Base-by-base conservation (phyloP, 2,888 invertebrate species). In the Ophraella communa region DNA sequence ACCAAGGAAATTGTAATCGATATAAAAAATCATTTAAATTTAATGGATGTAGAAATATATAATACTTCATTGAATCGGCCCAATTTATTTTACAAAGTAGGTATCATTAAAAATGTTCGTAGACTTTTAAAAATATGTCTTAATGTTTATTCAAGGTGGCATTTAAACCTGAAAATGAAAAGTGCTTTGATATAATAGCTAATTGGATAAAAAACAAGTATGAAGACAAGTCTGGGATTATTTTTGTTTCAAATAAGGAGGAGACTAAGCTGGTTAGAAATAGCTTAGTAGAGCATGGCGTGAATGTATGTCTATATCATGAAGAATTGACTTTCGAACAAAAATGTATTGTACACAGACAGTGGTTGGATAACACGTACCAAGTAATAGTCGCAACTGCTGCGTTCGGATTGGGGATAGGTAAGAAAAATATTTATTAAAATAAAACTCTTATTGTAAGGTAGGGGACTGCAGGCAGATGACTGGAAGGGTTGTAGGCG, bases 321-420 rank as follows among this genome's bases (percentile, higher is more conserved):
- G 95, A 94, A 0, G 90, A 90, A 75, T 82, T 96, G 71, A 89
- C 90, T 64, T 82, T 91, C 3, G 84, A 85, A n/a, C 79, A 84
- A 4, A 85, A 95, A 66, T 89, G 88, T 18, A 84, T 85, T 71
- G 85, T 88, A 10, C 89, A 91, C 74, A 79, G 83, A 17, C 89
- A 88, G 76, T 92, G 91, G 91, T 83, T 90, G 76, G 84, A 84
- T 10, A 88, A 88, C 65, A 79, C 84, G 61, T 89, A 89, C 75
- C 91, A 91, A 85, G 92, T 90, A 14, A 92, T 97, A 30, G 89
- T 95, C 20, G 96, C 96, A 0, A 97, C 97, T 1, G 90, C 96
- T 65, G 96, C 96, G 0, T 96, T 96, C 84, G 96, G 97, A 8
- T 91, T 97, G 89, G 96, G 96, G 0, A 96, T 97, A 71, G 94